A percentile compares a stretch with the other conserved stretches of the same genome.
These are phyloP conservation scores for Spinibarbus caldwelli DNA, from an alignment of 2,797 vertebrate species.

Conservation along the genomic window DNA sequence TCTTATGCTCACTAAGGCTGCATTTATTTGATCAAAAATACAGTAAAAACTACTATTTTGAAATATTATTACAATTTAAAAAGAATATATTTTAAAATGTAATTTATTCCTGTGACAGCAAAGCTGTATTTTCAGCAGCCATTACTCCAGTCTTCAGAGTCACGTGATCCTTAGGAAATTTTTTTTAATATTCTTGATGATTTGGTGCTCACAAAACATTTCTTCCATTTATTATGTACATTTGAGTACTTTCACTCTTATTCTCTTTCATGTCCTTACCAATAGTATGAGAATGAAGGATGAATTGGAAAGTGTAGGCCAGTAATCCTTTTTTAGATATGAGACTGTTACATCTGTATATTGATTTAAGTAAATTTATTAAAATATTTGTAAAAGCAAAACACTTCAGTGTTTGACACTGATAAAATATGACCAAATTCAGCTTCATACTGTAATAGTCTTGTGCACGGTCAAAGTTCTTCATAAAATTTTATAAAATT, in stretches of 20 bases:
- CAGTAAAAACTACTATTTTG: background rate
- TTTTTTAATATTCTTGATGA: background rate
- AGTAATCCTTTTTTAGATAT: background rate
- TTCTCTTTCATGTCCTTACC: background rate
- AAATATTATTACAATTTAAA: background rate
- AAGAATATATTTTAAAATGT: background rate
- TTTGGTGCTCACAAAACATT: background rate
- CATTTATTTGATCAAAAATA: background rate
- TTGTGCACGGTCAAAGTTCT: background rate
- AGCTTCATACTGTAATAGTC: background rate
- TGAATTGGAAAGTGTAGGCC: background rate
- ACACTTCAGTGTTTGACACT: background rate
- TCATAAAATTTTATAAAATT: background rate
- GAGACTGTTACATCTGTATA: background rate
- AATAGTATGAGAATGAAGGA: background rate
- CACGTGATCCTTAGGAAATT: background rate
- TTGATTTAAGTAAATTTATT: background rate
- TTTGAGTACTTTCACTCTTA: background rate
- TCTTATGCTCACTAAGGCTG: background rate
- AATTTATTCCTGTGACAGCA: background rate
- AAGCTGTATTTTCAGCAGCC: background rate
- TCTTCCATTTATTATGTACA: background rate
- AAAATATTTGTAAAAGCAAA: background rate
- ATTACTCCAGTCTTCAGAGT: background rate
- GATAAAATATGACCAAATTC: background rate